Evolutionary conservation across 2,113 vertebrate genomes (phyloP).

Genomic region (Planiliza haematocheilus): DNA sequence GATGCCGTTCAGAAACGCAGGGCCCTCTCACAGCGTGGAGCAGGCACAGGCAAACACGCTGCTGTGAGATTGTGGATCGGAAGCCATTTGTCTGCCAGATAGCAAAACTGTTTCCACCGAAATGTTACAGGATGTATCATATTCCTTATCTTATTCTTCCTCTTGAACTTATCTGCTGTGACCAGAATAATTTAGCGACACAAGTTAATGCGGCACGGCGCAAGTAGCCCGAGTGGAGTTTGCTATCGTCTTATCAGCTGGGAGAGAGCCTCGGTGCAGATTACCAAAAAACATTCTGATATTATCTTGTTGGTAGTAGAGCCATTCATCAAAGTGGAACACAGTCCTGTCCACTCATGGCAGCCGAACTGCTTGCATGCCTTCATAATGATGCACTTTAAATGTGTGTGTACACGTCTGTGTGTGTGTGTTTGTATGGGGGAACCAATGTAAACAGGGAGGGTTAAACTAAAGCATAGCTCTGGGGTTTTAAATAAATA

Average conservation of each 20-base stretch:
- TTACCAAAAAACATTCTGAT: conserved; percentile 58
- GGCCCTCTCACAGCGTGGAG: conserved; percentile 12
- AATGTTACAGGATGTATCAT: conserved; percentile 35
- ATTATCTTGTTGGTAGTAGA: conserved; percentile 49
- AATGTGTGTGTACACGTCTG: conserved; percentile 15
- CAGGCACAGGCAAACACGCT: neutral
- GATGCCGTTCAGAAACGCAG: conserved; percentile 46
- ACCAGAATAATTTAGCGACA: conserved; percentile 38
- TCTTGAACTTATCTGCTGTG: conserved; percentile 38
- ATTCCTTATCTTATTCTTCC: conserved; percentile 41
- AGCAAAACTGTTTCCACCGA: conserved; percentile 35
- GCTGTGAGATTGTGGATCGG: neutral
- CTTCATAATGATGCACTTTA: conserved; percentile 57
- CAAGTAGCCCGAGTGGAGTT: conserved; percentile 26
- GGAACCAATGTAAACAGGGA: conserved; percentile 68
- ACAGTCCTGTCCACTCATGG: conserved; percentile 27
- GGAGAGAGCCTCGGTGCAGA: conserved; percentile 48
- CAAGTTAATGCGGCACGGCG: conserved; percentile 29
- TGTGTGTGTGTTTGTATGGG: conserved; percentile 36
- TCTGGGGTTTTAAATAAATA: conserved; percentile 73
- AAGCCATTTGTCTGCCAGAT: conserved; percentile 38
- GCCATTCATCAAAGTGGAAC: conserved; percentile 65
- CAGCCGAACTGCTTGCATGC: conserved; percentile 54
- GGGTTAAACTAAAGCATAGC: conserved; percentile 63
- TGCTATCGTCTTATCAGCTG: conserved; percentile 43